Evolutionary conservation across 2,888 invertebrate genomes (phyloP), one percentile per base, ranked within the genome.

Genomic region (Perizoma flavofasciatum): DNA sequence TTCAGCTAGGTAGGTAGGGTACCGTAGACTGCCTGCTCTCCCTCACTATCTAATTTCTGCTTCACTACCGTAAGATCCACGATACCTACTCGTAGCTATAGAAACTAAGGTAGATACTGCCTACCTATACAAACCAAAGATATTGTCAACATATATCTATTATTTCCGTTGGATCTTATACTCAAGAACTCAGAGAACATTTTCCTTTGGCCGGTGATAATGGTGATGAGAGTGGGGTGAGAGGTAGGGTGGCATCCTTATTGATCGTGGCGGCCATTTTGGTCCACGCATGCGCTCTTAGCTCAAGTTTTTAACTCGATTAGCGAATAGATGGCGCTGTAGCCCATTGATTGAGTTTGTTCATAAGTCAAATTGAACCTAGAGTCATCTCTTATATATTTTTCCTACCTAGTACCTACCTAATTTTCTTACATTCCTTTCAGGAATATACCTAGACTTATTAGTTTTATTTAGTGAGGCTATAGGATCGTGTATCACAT

Each of bases 251-350:
- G 89, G 88, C 71, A 73, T 74, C 72, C 66, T 68, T 90, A 91
- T 91, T 86, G 91, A 91, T 91, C 79, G 61, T 10, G 83, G 77
- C 85, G 73, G 90, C 91, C 91, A 91, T 91, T 74, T 87, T 88
- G 82, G 78, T 80, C 79, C 73, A 74, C 84, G 82, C 89, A 83
- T 84, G 91, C 89, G 88, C 76, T 57, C 58, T 74, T 32, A 6
- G 5, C 8, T 53, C 66, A 56, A 46, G 49, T 47, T 70, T 75
- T 78, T 79, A 73, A 71, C 74, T 55, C n/a, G 47, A 53, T 68
- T 61, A 70, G 58, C 61, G 67, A 65, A 85, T 71, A 90, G 89
- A 89, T 89, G 89, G 89, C 89, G 88, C 65, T 87, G 78, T 66
- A 70, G 35, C 66, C 53, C 53, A 62, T 53, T 57, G 54, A 50